Evolutionary conservation across 2,797 vertebrate species (phyloP).

Genomic region (Urosaurus nigricauda): DNA sequence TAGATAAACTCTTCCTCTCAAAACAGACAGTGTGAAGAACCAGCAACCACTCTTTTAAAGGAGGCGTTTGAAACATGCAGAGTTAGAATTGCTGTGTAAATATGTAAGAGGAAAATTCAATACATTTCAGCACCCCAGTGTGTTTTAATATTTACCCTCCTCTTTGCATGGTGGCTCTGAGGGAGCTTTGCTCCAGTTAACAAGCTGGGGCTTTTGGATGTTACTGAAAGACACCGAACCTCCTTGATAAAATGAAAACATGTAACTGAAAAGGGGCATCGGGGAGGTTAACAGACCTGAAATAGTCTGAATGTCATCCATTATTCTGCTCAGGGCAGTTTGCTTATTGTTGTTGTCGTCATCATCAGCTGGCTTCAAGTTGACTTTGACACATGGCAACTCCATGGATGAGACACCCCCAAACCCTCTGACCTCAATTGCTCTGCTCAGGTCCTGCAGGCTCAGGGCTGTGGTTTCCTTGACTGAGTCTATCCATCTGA

Average conservation of each 20-base stretch:
- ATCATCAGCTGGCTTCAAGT: too few species aligned
- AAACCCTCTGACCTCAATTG: too few species aligned
- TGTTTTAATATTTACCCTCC: slow-evolving; percentile 11
- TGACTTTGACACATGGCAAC: too few species aligned
- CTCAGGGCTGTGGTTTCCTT: too few species aligned
- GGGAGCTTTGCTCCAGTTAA: slow-evolving; percentile 29
- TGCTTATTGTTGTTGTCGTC: background rate
- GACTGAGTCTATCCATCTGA: too few species aligned
- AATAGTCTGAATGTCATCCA: background rate
- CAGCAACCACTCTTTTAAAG: background rate
- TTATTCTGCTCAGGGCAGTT: background rate
- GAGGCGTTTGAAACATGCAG: background rate
- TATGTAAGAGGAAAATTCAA: background rate
- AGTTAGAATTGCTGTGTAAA: slow-evolving; percentile 15
- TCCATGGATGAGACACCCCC: too few species aligned
- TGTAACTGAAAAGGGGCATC: background rate
- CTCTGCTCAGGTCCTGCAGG: too few species aligned
- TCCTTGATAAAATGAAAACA: slow-evolving; percentile 21
- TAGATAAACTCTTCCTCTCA: background rate
- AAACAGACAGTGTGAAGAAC: background rate
- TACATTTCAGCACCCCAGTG: background rate
- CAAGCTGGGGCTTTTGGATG: slow-evolving; percentile 34
- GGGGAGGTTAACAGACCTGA: background rate
- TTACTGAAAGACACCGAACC: slow-evolving; percentile 4
- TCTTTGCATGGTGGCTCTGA: slow-evolving; percentile 2